phyloP scores from a whole-genome alignment of 2,113 vertebrate genomes.

The Ellobius talpinus region DNA sequence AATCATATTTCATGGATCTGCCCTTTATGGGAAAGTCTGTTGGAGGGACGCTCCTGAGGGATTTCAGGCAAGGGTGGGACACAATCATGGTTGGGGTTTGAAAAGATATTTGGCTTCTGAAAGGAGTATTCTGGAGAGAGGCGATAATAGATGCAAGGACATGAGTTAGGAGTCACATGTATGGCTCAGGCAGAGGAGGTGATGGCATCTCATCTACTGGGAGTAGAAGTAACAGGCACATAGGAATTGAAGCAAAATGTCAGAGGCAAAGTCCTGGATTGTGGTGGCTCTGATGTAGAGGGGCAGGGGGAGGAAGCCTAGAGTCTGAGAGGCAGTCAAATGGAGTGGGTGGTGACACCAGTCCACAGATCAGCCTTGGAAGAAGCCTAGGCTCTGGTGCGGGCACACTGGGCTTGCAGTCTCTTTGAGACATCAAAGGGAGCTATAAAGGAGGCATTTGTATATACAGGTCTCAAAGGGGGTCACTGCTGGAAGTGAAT shows the following conservation, averaged over 20 bases:
- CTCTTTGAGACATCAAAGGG: not conserved
- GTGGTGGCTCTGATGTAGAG: not conserved
- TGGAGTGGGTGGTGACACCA: not conserved
- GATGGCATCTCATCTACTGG: fast-evolving
- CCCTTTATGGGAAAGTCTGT: not conserved
- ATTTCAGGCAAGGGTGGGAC: not conserved
- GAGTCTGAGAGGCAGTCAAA: not conserved
- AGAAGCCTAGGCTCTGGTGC: not conserved
- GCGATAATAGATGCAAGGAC: no score
- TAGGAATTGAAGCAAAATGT: not conserved
- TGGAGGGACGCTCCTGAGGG: not conserved
- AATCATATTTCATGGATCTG: not conserved
- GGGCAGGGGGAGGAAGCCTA: not conserved
- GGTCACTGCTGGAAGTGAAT: no score
- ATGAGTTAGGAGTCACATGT: not conserved
- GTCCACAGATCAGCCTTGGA: no score
- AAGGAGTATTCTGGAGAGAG: not conserved
- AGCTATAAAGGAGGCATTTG: not conserved
- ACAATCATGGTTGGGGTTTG: not conserved
- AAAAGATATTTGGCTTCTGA: not conserved
- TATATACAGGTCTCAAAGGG: not conserved
- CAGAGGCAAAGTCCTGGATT: not conserved
- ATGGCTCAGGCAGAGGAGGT: not conserved
- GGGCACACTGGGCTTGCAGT: not conserved
- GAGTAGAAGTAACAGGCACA: not conserved